phyloP scores from a whole-genome alignment of 1,140 invertebrate species.

The Pararge aegeria region DNA sequence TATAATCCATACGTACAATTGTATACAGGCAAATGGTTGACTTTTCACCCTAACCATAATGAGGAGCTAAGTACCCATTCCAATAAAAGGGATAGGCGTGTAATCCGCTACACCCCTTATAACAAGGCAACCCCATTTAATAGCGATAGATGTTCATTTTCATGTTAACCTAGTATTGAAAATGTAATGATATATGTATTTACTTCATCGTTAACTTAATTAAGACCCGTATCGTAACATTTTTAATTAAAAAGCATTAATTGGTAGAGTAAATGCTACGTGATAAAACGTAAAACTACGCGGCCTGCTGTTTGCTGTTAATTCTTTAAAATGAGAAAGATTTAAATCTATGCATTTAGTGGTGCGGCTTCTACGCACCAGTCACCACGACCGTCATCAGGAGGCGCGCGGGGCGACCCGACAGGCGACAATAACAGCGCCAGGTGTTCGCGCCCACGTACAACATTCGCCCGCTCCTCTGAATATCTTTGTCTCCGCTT shows the following conservation, averaged over 20 bases:
- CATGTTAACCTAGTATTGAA: neutral
- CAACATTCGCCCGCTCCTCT: slow-evolving; percentile 47
- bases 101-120: slow-evolving; percentile 48
- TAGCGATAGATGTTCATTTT: neutral
- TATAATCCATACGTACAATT: neutral
- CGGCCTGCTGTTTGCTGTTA: neutral
- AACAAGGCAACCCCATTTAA: slow-evolving; percentile 1
- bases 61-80: slow-evolving; percentile 50
- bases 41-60: slow-evolving; percentile 53
- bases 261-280: too few species aligned
- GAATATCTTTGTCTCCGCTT: slow-evolving; percentile 68
- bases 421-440: slow-evolving; percentile 64
- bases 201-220: too few species aligned
- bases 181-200: neutral
- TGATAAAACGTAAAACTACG: neutral
- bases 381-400: slow-evolving; percentile 14
- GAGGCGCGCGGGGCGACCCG: slow-evolving; percentile 17
- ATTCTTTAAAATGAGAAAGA: neutral
- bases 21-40: slow-evolving; percentile 37
- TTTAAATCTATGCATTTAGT: slow-evolving; percentile 13
- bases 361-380: neutral
- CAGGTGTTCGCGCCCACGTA: slow-evolving; percentile 71
- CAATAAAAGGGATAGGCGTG: slow-evolving; percentile 52
- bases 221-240: too few species aligned
- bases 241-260: too few species aligned